Conservation (phyloP, 2,888 invertebrate species). For the Eupsilia transversa region DNA sequence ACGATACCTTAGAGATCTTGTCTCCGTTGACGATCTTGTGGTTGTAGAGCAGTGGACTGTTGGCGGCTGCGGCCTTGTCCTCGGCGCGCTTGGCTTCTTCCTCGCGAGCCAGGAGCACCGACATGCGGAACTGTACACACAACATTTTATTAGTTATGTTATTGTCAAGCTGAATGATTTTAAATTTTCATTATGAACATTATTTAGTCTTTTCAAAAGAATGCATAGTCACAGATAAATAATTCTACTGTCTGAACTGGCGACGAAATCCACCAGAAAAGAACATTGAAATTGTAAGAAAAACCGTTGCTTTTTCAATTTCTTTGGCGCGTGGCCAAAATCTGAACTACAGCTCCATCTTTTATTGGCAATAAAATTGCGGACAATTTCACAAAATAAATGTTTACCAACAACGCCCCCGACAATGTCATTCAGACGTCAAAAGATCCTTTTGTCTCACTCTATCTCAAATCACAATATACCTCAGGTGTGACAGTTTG, state of each 20-base stretch:
- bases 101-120: conserved; percentile 92
- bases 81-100: conserved; percentile 86
- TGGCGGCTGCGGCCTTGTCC: conserved; percentile 80
- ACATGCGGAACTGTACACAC: conserved; percentile 92
- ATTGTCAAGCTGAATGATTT: neutral
- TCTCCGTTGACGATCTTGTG: conserved; percentile 74
- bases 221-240: neutral
- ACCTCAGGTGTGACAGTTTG: conserved; percentile 88
- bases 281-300: neutral
- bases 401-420: neutral
- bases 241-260: neutral
- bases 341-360: neutral
- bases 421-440: neutral
- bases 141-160: neutral
- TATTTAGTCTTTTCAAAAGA: too few relatives aligned
- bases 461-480: neutral
- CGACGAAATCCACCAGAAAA: neutral
- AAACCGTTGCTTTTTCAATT: neutral
- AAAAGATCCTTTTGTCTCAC: neutral
- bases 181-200: neutral
- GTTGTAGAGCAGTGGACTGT: conserved; percentile 83
- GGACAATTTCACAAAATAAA: neutral
- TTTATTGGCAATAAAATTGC: neutral
- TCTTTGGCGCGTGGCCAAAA: neutral
- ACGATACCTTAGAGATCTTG: conserved; percentile 70